Evolutionary conservation across 2,797 vertebrate genomes (phyloP).

Genomic region (Myotis pilosus): DNA sequence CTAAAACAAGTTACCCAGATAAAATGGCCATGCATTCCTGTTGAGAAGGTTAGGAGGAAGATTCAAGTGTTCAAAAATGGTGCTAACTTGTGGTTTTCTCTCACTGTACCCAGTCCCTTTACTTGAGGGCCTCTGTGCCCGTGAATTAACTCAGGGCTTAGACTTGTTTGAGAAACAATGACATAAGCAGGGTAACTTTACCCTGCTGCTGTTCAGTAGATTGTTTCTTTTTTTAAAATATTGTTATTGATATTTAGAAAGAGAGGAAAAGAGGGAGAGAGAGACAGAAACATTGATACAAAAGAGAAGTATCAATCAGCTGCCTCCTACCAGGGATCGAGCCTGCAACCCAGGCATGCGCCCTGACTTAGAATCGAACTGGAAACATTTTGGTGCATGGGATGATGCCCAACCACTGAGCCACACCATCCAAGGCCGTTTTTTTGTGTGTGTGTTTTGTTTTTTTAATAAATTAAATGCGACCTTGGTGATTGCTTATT

Average conservation of each 20-base stretch:
- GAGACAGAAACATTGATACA: background rate
- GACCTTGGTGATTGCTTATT: background rate
- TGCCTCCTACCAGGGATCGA: background rate
- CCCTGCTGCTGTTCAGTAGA: background rate
- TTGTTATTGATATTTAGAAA: background rate
- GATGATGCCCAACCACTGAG: background rate
- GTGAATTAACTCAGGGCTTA: background rate
- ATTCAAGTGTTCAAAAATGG: background rate
- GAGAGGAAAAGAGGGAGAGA: background rate
- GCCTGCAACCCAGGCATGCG: background rate
- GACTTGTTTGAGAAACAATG: background rate
- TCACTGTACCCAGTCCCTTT: background rate
- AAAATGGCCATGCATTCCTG: background rate
- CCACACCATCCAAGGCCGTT: background rate
- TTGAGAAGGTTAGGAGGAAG: background rate
- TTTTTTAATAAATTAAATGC: background rate
- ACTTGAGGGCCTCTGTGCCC: background rate
- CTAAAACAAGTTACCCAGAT: background rate
- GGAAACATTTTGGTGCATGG: background rate
- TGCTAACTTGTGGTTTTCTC: background rate
- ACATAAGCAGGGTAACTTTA: background rate
- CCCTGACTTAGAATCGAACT: background rate
- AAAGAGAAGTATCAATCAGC: background rate
- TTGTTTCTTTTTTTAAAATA: background rate
- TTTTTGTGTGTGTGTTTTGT: background rate